Conservation (phyloP, 2,113 vertebrate genomes). For the Cervus canadensis region DNA sequence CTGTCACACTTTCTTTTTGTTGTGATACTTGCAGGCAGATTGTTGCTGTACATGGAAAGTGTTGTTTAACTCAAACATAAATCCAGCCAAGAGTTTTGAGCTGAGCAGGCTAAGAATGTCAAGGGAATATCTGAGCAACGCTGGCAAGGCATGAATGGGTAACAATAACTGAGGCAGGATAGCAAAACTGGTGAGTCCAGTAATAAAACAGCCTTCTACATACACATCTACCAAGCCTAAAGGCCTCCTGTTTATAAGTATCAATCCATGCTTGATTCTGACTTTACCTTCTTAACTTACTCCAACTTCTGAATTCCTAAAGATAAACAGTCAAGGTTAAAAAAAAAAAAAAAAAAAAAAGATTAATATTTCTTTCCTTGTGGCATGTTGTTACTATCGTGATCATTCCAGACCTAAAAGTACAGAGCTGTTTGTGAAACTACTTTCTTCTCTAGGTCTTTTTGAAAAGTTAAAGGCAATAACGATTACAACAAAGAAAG, state of each 20-base stretch:
- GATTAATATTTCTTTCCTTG: neutral
- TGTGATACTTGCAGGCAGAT: neutral
- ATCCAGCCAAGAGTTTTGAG: neutral
- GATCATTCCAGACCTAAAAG: neutral
- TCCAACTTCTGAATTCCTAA: neutral
- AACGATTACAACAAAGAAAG: neutral
- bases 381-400: neutral
- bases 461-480: neutral
- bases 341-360: neutral
- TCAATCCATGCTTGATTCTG: neutral
- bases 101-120: neutral
- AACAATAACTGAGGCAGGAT: neutral
- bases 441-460: neutral
- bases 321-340: neutral
- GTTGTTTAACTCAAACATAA: conserved; percentile 12
- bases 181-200: neutral
- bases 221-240: neutral
- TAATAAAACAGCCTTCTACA: neutral
- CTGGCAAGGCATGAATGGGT: neutral
- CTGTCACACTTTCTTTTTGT: neutral
- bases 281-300: neutral
- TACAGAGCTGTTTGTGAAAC: neutral
- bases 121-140: neutral
- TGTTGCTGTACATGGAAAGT: neutral
- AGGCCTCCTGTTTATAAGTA: neutral